These are phyloP conservation scores for Morone saxatilis DNA, from an alignment of 2,113 vertebrate species.

Conservation along the genomic window DNA sequence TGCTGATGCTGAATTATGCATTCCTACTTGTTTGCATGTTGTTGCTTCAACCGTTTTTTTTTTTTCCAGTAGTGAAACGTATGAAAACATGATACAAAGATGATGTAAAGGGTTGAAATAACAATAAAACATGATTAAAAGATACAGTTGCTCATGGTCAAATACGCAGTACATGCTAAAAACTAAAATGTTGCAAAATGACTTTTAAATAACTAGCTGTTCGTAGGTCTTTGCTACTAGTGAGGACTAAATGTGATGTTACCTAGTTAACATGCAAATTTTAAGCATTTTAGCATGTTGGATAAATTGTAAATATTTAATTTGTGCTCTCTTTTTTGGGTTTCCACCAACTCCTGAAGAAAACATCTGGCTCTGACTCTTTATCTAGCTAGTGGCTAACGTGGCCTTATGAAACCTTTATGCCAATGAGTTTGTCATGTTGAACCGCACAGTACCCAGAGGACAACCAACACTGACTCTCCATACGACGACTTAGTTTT, in stretches of 20 bases:
- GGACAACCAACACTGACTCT: too few species aligned
- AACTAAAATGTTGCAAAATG: not conserved
- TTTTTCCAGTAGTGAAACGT: not conserved
- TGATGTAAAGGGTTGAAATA: constrained; percentile 16
- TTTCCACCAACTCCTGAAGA: not conserved
- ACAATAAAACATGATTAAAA: not conserved
- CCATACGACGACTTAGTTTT: too few species aligned
- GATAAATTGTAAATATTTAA: not conserved
- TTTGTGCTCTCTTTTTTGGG: not conserved
- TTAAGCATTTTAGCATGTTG: not conserved
- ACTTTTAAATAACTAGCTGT: too few species aligned
- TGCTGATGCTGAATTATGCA: constrained; percentile 22
- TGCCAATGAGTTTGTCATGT: too few species aligned
- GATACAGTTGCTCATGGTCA: not conserved
- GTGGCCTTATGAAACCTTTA: too few species aligned
- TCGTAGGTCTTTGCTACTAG: too few species aligned
- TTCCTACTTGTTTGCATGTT: not conserved
- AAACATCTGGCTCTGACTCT: not conserved
- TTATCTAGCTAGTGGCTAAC: not conserved
- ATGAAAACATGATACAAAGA: not conserved
- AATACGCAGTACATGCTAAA: not conserved
- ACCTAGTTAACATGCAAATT: not conserved
- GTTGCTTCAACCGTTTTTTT: not conserved
- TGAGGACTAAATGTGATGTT: too few species aligned
- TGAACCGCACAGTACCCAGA: too few species aligned